phyloP scores from a whole-genome alignment of 2,797 vertebrate species.

The Peromyscus attwateri region DNA sequence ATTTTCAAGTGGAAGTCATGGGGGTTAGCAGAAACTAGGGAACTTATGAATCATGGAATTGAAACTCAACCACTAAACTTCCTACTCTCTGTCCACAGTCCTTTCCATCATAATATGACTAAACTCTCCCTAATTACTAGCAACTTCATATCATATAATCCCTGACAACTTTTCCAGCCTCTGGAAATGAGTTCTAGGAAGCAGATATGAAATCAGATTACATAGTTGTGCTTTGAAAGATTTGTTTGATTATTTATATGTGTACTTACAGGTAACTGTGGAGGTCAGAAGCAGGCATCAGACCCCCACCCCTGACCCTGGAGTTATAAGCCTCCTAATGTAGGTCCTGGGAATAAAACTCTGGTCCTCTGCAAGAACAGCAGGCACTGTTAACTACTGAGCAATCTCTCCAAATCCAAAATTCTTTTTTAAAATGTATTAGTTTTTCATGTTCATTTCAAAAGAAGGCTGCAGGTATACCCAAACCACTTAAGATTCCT shows the following conservation, averaged over 20 bases:
- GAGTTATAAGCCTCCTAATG: neutral
- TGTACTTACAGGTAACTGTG: neutral
- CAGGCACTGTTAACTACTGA: neutral
- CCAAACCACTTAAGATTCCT: neutral
- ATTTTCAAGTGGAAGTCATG: slow-evolving; percentile 61
- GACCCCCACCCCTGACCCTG: fast-evolving
- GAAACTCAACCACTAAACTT: slow-evolving; percentile 56
- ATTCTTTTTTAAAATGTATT: neutral
- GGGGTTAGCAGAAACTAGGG: neutral
- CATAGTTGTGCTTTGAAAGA: neutral
- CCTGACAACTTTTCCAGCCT: neutral
- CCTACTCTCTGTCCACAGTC: neutral
- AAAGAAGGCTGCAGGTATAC: neutral
- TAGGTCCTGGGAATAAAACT: neutral
- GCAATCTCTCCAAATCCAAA: neutral
- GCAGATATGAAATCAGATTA: neutral
- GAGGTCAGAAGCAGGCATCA: neutral
- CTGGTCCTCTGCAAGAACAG: neutral
- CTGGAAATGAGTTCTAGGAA: slow-evolving; percentile 16
- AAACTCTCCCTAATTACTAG: slow-evolving; percentile 23
- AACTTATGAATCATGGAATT: slow-evolving; percentile 29
- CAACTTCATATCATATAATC: neutral
- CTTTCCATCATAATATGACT: neutral
- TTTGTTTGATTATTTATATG: neutral
- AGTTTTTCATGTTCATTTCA: neutral